Conservation (phyloP, 2,113 vertebrate genomes). For the Neotoma lepida region DNA sequence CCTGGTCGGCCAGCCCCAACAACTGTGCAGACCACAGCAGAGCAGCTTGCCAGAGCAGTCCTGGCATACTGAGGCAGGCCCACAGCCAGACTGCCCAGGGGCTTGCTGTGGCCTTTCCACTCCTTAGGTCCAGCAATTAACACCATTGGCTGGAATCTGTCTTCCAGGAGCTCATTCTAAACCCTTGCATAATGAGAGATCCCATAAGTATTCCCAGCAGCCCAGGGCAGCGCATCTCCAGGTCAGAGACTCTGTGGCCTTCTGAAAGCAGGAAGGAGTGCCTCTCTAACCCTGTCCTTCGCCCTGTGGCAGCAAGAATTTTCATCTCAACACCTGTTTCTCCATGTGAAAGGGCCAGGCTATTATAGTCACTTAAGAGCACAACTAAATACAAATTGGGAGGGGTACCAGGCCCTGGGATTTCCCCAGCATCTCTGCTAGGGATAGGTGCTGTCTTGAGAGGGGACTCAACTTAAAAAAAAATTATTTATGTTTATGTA, state of each 20-base stretch:
- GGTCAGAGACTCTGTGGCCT: background rate
- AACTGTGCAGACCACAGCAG: background rate
- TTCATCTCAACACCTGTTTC: background rate
- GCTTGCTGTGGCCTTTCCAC: background rate
- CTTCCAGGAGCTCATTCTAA: conserved; percentile 26
- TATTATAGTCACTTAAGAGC: background rate
- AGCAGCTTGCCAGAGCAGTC: background rate
- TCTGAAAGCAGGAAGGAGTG: background rate
- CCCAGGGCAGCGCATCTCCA: background rate
- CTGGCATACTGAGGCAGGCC: background rate
- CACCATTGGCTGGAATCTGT: conserved; percentile 5
- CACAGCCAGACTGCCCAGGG: background rate
- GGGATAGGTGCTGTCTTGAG: background rate
- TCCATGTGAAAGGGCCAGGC: background rate
- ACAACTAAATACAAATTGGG: background rate
- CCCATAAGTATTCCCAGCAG: background rate
- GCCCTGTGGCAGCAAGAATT: background rate
- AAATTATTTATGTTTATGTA: background rate
- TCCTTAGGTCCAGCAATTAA: background rate
- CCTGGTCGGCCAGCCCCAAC: background rate
- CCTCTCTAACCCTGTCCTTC: background rate
- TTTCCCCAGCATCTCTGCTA: background rate
- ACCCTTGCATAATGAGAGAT: background rate
- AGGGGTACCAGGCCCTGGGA: background rate
- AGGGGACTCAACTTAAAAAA: background rate